Evolutionary conservation across 2,888 invertebrate genomes (phyloP), one percentile per base, ranked within the genome.

Genomic region (Pediacus dermestoides): DNA sequence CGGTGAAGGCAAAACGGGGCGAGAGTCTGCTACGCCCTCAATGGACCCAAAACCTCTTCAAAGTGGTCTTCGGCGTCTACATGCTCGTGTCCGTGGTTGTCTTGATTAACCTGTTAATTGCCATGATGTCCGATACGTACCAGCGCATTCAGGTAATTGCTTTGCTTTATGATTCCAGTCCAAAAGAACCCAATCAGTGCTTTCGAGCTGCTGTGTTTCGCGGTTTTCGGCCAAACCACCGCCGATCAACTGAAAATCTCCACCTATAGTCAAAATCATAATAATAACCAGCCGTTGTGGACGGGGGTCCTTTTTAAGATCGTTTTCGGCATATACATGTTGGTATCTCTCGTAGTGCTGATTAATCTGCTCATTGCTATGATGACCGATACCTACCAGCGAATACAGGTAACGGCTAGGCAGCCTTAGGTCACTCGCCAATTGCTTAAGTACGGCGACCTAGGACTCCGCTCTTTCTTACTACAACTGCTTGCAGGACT

Each of bases 41-140:
- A 61, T 89, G 89, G 89, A 89, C 88, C 51, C 82, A 85, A 72
- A 82, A 80, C 73, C 80, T 89, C 63, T 89, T 88, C 80, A 88
- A 88, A 76, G 74, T 89, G 69, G 86, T 94, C 63, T 95, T 96
- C 74, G 96, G 94, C 62, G 82, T 91, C 71, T 97, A 96, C 82
- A 86, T 96, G 83, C 83, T 96, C 82, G 92, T 97, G 71, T 93
- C 94, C 58, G 87, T 95, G 69, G 90, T 97, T 74, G 96, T 97
- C 69, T 83, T 97, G 66, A 92, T 96, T 75, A 96, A 97, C 76
- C 85, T 97, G 70, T 87, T 97, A 71, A 97, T 97, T 82, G 97
- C 97, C 77, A 96, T 97, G 96, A 96, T 97, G 95, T 95, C 95
- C 74, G 96, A 97, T 80, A 97, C 97, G 63, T 97, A 99, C 74